Evolutionary conservation across 1,140 invertebrate genomes (phyloP), one percentile per base, ranked within the genome.

Genomic region (Neotoxoptera formosana): DNA sequence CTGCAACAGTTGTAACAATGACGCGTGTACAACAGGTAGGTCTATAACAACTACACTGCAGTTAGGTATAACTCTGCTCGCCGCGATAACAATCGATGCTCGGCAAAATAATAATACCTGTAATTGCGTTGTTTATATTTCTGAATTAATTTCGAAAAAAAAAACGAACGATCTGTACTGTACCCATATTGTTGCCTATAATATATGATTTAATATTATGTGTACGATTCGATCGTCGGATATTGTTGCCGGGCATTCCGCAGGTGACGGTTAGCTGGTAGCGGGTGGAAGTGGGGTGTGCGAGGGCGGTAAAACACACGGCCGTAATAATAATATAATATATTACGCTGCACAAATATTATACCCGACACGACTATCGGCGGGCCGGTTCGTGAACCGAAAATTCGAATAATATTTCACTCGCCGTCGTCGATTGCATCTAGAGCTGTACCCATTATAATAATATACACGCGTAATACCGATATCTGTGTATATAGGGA

Each of bases 111-210:
- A 86, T 86, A 86, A 86, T 47, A 30, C 25, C 23, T 47, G 41
- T 86, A 86, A 86, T 60, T 76, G 89, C n/a, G 30, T 48, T 88
- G 30, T 88, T 88, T 88, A 51, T 83, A 41, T 88, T 88, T 88
- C 7, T 34, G 86, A n/a, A 88, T 88, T 88, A 88, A 88, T 88
- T 48, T 88, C 30, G 47, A 87, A 45, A 87, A 86, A 14, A 25
- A 14, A 83, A 36, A 1, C 17, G 76, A 81, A 84, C 84, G 41
- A 47, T 36, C 36, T 36, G 47, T 86, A 45, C 36, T 36, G 47
- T 86, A 45, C 41, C 41, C 47, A 83, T n/a, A n/a, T 76, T 30
- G n/a, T 76, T 76, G n/a, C 30, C 30, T 34, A 34, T 76, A n/a
- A 34, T 76, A n/a, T 14, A 76, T 76, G n/a, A 76, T 76, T n/a